Conservation (phyloP, 1,140 invertebrate species). For the Drosophila guanche region DNA sequence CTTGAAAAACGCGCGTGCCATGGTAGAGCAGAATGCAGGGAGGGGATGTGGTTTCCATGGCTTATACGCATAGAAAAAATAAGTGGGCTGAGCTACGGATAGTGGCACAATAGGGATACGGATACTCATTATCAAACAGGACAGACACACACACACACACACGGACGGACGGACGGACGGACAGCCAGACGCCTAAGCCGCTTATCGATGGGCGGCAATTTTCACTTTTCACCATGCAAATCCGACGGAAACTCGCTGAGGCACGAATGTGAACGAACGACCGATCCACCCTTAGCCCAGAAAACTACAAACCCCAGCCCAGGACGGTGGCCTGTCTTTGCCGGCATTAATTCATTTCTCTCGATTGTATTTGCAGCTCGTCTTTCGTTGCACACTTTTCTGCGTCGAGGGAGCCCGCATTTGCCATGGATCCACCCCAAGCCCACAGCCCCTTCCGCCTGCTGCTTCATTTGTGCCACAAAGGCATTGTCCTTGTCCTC, state of each 20-base stretch:
- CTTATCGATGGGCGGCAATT: constrained; percentile 33
- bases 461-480: neutral
- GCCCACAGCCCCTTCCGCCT: neutral
- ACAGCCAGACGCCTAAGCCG: constrained; percentile 29
- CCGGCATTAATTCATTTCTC: constrained; percentile 35
- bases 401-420: constrained; percentile 27
- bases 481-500: constrained; percentile 28
- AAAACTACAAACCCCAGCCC: no score
- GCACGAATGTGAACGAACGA: constrained; percentile 18
- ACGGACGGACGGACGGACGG: no score
- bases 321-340: neutral
- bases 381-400: constrained; percentile 22
- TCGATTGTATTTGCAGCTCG: constrained; percentile 26
- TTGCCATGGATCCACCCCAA: neutral
- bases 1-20: constrained; percentile 27
- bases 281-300: no score
- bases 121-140: no score
- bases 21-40: no score
- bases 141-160: constrained; percentile 6
- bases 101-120: no score
- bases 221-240: constrained; percentile 35
- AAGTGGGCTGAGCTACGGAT: no score
- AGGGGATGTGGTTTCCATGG: no score
- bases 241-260: constrained; percentile 21
- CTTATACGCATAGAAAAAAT: no score